Percentiles rank a stretch among this genome's conserved stretches.
phyloP scores from a whole-genome alignment of 2,888 invertebrate species.

The Branchipolynoe longqiensis region DNA sequence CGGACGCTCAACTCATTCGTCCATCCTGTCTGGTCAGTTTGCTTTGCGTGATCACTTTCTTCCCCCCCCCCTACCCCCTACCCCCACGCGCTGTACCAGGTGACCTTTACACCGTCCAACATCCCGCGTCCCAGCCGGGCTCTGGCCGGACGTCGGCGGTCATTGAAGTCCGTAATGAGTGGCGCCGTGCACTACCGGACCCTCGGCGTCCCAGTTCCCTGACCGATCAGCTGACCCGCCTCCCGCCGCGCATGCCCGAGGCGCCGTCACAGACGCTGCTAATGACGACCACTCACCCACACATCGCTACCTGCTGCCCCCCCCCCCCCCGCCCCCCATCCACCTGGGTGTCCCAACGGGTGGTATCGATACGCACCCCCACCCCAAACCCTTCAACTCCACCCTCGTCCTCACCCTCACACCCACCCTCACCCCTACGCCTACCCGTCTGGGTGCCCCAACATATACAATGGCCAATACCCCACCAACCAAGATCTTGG shows the following conservation, averaged over 20 bases:
- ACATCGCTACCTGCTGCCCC: no score
- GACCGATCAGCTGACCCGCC: background rate
- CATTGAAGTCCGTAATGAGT: conserved; percentile 1
- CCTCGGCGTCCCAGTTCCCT: conserved; percentile 1
- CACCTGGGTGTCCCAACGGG: no score
- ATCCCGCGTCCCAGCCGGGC: background rate
- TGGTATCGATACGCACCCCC: no score
- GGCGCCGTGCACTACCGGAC: conserved; percentile 32
- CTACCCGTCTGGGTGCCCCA: no score
- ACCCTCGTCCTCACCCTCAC: background rate
- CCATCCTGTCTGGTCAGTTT: no score
- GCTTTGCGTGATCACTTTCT: no score
- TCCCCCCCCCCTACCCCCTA: no score
- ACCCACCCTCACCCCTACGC: no score
- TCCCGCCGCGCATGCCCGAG: background rate
- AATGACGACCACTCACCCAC: conserved; percentile 11
- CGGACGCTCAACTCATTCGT: no score
- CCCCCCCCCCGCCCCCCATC: background rate
- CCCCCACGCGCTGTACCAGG: background rate
- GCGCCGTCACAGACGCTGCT: conserved; percentile 8
- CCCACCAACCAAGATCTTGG: no score
- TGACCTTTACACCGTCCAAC: conserved; percentile 20
- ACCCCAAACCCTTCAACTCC: no score
- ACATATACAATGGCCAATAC: no score
- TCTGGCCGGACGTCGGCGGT: background rate